A percentile compares a stretch with the other conserved stretches of the same genome.
phyloP scores from a whole-genome alignment of 37 sponge, comb jelly and placozoan species.

The Eunapius fragilis region DNA sequence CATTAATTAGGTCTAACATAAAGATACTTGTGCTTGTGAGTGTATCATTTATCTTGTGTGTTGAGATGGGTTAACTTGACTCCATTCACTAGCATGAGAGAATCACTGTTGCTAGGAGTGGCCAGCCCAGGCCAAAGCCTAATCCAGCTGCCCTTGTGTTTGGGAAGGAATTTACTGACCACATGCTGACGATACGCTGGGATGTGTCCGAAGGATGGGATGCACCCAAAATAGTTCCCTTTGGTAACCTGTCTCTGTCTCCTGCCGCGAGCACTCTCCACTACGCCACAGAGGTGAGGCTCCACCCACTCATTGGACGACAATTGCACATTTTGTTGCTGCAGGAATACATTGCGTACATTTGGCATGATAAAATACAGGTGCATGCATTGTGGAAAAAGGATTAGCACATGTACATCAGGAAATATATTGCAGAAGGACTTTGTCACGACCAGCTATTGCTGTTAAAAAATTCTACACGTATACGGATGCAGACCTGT shows the following conservation, averaged over 20 bases:
- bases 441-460: no score
- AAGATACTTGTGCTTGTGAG: no score
- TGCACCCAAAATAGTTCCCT: slow-evolving; percentile 81
- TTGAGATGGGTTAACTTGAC: no score
- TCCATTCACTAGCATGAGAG: not conserved
- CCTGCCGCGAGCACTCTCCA: slow-evolving; percentile 82
- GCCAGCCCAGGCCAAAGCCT: not conserved
- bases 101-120: slow-evolving; percentile 1
- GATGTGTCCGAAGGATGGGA: slow-evolving; percentile 79
- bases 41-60: no score
- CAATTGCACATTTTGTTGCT: no score
- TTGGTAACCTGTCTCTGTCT: slow-evolving; percentile 74
- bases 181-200: slow-evolving; percentile 91
- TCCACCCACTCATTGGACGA: no score
- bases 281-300: slow-evolving; percentile 89
- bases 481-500: no score
- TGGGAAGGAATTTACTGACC: slow-evolving; percentile 90
- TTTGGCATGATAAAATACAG: not conserved
- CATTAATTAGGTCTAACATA: no score
- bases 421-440: no score
- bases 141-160: slow-evolving; percentile 50
- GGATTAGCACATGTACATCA: no score
- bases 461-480: no score
- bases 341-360: not conserved
- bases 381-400: no score